Conservation (phyloP, 2,888 invertebrate genomes). For the Leptopilina myrica region DNA sequence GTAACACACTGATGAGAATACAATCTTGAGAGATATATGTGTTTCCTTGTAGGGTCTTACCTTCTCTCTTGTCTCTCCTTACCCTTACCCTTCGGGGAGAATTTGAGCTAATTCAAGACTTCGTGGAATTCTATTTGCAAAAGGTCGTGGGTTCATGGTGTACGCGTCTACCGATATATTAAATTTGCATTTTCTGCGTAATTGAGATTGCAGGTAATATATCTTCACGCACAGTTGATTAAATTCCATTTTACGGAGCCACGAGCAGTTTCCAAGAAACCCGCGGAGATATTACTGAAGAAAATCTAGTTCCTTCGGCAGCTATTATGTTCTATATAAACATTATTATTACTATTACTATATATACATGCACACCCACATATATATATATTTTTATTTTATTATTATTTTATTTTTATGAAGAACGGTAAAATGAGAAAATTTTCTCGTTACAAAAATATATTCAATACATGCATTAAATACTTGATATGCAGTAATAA, state of each 20-base stretch:
- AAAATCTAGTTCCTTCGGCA: not conserved
- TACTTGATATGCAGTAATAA: too few relatives aligned
- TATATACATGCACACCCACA: too few relatives aligned
- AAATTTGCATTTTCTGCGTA: conserved; percentile 65
- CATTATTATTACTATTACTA: not conserved
- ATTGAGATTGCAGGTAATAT: conserved; percentile 64
- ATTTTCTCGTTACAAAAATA: too few relatives aligned
- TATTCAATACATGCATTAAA: too few relatives aligned
- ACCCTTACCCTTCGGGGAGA: not conserved
- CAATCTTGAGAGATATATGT: too few relatives aligned
- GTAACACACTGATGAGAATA: too few relatives aligned
- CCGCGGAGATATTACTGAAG: conserved; percentile 2
- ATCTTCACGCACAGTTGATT: conserved; percentile 62
- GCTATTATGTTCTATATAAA: not conserved
- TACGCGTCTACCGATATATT: conserved; percentile 57
- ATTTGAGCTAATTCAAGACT: not conserved
- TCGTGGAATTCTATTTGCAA: conserved; percentile 1
- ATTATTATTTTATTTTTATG: too few relatives aligned
- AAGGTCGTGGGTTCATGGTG: not conserved
- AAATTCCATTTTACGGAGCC: conserved; percentile 59
- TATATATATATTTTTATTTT: too few relatives aligned
- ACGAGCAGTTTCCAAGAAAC: conserved; percentile 5
- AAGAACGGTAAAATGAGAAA: too few relatives aligned
- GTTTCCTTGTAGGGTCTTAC: not conserved
- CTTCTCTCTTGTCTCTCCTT: too few relatives aligned